phyloP scores from a whole-genome alignment of 2,888 invertebrate species.

The Scaptomyza parva region DNA sequence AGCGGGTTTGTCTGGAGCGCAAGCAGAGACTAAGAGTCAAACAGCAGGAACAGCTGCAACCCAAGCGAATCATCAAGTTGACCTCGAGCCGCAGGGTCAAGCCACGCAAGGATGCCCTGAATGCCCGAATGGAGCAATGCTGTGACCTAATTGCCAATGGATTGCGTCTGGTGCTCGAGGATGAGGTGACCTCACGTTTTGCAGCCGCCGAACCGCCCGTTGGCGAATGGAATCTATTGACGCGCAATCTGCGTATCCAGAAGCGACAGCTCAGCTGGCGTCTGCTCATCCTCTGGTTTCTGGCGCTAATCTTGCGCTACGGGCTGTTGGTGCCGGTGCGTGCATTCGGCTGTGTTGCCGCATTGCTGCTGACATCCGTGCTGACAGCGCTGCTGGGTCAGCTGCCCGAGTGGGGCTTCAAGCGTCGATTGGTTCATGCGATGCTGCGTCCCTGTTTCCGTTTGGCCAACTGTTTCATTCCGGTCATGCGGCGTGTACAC shows the following conservation, averaged over 20 bases:
- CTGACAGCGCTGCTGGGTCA: slow-evolving; percentile 47
- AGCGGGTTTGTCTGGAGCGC: neutral
- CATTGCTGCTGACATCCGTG: slow-evolving; percentile 42
- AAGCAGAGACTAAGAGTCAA: neutral
- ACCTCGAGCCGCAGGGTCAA: neutral
- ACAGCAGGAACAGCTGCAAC: neutral
- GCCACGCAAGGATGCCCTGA: slow-evolving; percentile 26
- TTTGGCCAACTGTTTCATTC: slow-evolving; percentile 94
- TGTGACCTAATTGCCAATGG: slow-evolving; percentile 46
- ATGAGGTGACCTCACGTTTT: slow-evolving; percentile 60
- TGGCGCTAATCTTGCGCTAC: slow-evolving; percentile 48
- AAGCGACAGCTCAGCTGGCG: slow-evolving; percentile 33
- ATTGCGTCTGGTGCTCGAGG: slow-evolving; percentile 52
- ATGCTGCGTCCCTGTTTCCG: slow-evolving; percentile 95
- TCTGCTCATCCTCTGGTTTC: slow-evolving; percentile 44
- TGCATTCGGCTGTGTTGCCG: slow-evolving; percentile 13
- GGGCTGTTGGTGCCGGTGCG: slow-evolving; percentile 53
- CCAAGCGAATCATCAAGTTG: neutral
- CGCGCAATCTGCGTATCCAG: slow-evolving; percentile 44
- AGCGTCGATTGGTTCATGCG: slow-evolving; percentile 89
- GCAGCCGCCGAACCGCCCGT: slow-evolving; percentile 36
- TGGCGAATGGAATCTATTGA: slow-evolving; percentile 59
- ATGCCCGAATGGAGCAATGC: slow-evolving; percentile 41
- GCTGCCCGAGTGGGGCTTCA: slow-evolving; percentile 47
- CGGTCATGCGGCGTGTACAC: slow-evolving; percentile 92